Conservation (phyloP, 1,140 invertebrate species). For the Drosophila nasuta region DNA sequence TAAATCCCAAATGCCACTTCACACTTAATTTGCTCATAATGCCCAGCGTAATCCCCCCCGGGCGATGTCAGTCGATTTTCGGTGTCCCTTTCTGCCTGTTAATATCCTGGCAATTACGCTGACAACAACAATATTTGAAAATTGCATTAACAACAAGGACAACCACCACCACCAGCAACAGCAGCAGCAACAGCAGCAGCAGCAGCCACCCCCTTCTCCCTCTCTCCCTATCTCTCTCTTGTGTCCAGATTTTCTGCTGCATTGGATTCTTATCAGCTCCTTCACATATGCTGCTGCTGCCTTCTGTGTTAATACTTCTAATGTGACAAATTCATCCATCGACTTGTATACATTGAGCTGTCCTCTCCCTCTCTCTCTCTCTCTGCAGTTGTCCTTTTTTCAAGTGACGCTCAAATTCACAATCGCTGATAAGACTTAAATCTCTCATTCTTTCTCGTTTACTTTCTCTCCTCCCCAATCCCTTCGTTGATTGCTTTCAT, state of each 20-base stretch:
- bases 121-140: conserved; percentile 77
- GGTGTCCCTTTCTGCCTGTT: conserved; percentile 45
- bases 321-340: conserved; percentile 80
- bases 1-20: conserved; percentile 80
- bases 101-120: conserved; percentile 79
- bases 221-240: neutral
- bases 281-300: conserved; percentile 57
- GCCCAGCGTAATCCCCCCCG: conserved; percentile 70
- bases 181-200: conserved; percentile 8
- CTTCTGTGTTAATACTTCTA: conserved; percentile 55
- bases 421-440: conserved; percentile 70
- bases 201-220: neutral
- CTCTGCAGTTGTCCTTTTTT: conserved; percentile 55
- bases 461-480: neutral
- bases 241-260: conserved; percentile 32
- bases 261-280: conserved; percentile 57
- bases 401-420: conserved; percentile 66
- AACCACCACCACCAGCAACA: conserved; percentile 37
- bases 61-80: too few species aligned
- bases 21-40: conserved; percentile 83
- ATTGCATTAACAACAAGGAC: conserved; percentile 56
- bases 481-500: conserved; percentile 48
- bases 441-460: neutral
- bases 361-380: conserved; percentile 4
- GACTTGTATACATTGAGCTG: conserved; percentile 36